phyloP scores from a whole-genome alignment of 64 coral and sea anemone species.

The Anthopleura sola region DNA sequence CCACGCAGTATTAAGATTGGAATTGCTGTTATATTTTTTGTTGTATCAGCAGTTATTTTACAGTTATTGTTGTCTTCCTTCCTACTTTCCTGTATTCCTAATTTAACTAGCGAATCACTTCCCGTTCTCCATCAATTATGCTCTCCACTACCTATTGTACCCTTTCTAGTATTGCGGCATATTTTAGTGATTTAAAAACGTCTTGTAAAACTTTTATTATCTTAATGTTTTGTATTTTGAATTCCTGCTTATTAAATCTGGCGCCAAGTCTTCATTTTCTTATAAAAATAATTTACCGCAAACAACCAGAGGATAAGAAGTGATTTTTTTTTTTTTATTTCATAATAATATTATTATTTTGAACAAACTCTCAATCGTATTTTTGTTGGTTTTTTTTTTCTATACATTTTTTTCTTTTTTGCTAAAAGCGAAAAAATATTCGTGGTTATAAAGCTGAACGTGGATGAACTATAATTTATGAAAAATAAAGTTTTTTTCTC shows the following conservation, averaged over 20 bases:
- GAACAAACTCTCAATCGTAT: no score
- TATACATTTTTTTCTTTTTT: no score
- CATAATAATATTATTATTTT: no score
- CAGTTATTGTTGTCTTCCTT: background rate
- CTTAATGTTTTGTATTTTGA: background rate
- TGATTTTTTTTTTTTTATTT: background rate
- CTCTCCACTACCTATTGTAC: background rate
- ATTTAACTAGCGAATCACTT: no score
- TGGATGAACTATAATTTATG: no score
- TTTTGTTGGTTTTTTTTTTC: no score
- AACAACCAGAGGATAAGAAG: background rate
- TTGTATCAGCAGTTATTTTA: background rate
- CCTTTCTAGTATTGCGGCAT: background rate
- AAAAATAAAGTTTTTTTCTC: no score
- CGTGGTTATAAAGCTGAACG: no score
- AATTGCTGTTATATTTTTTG: background rate
- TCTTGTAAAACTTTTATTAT: background rate
- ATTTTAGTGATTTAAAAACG: background rate
- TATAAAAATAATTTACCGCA: background rate
- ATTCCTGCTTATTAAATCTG: background rate
- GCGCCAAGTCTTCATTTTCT: background rate
- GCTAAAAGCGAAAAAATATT: no score
- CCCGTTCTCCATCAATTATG: background rate
- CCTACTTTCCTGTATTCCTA: no score
- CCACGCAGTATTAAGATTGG: background rate